Percentiles rank a stretch among this genome's conserved stretches.
Conservation (phyloP, 2,888 invertebrate species). For the Dryomyza anilis region DNA sequence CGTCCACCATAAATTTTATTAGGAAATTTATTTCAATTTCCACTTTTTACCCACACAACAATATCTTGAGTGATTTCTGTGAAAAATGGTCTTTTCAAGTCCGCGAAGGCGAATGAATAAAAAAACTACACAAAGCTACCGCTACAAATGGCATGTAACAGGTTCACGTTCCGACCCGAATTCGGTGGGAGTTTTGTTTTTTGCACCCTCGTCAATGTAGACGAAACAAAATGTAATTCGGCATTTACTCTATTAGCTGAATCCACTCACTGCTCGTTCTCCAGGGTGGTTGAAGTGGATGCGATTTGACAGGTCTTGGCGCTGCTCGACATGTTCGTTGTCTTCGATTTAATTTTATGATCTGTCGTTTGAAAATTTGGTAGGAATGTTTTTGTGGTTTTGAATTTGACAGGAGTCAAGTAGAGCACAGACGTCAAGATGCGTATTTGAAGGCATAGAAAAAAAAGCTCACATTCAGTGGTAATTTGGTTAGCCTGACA, state of each 20-base stretch:
- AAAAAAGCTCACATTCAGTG: not conserved
- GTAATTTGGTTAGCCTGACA: conserved; percentile 52
- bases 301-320: conserved; percentile 5
- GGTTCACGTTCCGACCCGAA: not conserved
- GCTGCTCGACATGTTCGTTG: not conserved
- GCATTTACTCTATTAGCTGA: conserved; percentile 25
- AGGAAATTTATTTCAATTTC: conserved; percentile 44
- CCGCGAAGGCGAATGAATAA: not conserved
- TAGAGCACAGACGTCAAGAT: not conserved
- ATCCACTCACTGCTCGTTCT: not conserved
- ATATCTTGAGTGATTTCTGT: conserved; percentile 38
- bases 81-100: conserved; percentile 37
- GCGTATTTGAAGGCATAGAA: not conserved
- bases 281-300: not conserved
- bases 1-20: conserved; percentile 49
- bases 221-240: conserved; percentile 11
- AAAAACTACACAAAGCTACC: not conserved
- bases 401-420: conserved; percentile 4
- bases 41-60: conserved; percentile 11
- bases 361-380: conserved; percentile 9
- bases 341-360: conserved; percentile 18
- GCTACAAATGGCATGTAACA: not conserved
- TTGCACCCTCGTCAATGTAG: conserved; percentile 46
- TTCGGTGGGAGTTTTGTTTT: conserved; percentile 22
- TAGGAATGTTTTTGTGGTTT: conserved; percentile 4